A percentile compares a stretch with the other conserved stretches of the same genome.
Conservation (phyloP, 2,888 invertebrate species). For the Lasiommata megera region DNA sequence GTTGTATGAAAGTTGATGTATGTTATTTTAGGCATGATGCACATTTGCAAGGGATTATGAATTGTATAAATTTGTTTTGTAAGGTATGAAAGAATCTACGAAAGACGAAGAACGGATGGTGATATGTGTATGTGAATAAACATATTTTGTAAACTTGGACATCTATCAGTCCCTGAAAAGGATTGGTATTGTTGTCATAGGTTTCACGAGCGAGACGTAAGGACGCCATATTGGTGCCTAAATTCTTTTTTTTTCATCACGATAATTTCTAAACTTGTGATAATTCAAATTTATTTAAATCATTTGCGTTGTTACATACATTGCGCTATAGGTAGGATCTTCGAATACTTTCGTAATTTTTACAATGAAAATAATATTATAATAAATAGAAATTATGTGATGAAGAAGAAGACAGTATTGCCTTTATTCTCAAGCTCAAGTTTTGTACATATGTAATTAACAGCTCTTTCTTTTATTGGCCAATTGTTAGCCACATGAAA, state of each 20-base stretch:
- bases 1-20: slow-evolving; percentile 62
- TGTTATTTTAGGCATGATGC: slow-evolving; percentile 80
- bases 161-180: slow-evolving; percentile 63
- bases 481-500: slow-evolving; percentile 21
- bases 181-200: slow-evolving; percentile 68
- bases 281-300: slow-evolving; percentile 3
- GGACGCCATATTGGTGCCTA: slow-evolving; percentile 76
- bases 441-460: slow-evolving; percentile 78
- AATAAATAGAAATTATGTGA: slow-evolving; percentile 45
- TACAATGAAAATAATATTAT: neutral
- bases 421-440: slow-evolving; percentile 67
- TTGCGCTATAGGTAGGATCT: neutral
- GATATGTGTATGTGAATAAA: slow-evolving; percentile 52
- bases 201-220: slow-evolving; percentile 62
- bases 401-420: slow-evolving; percentile 55
- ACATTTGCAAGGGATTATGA: slow-evolving; percentile 80
- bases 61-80: slow-evolving; percentile 77
- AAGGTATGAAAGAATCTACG: slow-evolving; percentile 60
- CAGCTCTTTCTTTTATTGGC: slow-evolving; percentile 45
- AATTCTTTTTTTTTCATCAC: slow-evolving; percentile 62
- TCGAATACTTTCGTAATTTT: neutral
- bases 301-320: neutral
- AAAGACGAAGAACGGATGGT: slow-evolving; percentile 49
- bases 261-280: slow-evolving; percentile 29
- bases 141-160: slow-evolving; percentile 72